Base-by-base conservation (phyloP, 2,888 invertebrate genomes). In the Sialis lutaria region DNA sequence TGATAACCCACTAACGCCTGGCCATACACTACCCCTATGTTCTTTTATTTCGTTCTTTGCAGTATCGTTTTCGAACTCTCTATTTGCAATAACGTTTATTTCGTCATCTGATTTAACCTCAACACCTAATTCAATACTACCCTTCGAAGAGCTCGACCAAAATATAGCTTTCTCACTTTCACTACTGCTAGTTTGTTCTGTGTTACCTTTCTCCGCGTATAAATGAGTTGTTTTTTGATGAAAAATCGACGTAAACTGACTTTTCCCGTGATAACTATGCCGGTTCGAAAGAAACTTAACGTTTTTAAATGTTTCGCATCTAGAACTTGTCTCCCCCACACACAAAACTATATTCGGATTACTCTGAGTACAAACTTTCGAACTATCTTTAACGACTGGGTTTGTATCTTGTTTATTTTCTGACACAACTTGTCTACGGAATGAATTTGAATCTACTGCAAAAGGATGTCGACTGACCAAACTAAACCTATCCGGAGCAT, bases 401-500 rank as follows among this genome's bases (percentile, higher is more conserved):
- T 22, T 22, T 22, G 22, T 22, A 22, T 22, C 22, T 22, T 22
- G 22, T 22, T 4, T 22, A 22, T 22, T 22, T 4, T 22, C 2
- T 8, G 37, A 8, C 6, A 4, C 4, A n/a, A 37, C 6, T 37
- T 37, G n/a, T 1, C 12, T 12, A 2, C 37, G 37, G 37, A 37
- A 37, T 2, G 22, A 22, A 22, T 22, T 4, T 22, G 22, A 22
- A 22, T 22, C 22, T 22, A 22, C 22, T 5, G 37, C 37, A 5
- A 37, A 8, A 1, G n/a, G 37, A n/a, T 10, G 10, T 2, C 7
- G n/a, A 6, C 6, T 10, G 6, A 10, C 37, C 5, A 37, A 45
- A 44, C 32, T 50, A 32, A 43, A 12, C 7, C 52, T 8, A 49
- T 31, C 37, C 51, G 52, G 42, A 49, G 45, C 35, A 48, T 47